phyloP scores from a whole-genome alignment of 2,797 vertebrate genomes.

The Aulostomus chinensis region DNA sequence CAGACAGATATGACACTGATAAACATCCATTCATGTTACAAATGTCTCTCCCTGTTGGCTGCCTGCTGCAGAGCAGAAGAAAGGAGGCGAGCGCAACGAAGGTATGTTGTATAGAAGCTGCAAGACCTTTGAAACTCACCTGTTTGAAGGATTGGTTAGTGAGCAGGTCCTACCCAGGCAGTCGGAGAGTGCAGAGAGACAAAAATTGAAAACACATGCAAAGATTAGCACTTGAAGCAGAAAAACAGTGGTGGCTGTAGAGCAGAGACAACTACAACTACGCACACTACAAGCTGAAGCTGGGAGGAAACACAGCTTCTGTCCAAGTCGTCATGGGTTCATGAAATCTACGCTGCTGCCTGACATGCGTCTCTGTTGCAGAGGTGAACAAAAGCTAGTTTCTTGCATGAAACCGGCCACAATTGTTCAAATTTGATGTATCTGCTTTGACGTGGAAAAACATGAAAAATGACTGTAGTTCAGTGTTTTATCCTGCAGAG shows the following conservation, averaged over 20 bases:
- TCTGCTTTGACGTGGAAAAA: constrained; percentile 47
- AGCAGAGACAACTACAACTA: constrained; percentile 56
- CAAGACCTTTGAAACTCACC: constrained; percentile 83
- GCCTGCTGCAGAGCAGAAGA: constrained; percentile 23
- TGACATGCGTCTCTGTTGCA: too few relatives aligned
- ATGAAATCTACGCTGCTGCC: constrained; percentile 18
- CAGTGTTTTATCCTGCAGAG: constrained; percentile 27
- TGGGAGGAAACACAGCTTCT: constrained; percentile 23
- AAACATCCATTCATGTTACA: too few relatives aligned
- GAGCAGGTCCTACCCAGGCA: constrained; percentile 94
- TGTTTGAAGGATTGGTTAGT: constrained; percentile 94
- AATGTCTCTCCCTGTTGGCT: too few relatives aligned
- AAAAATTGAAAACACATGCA: constrained; percentile 79
- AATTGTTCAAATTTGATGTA: too few relatives aligned
- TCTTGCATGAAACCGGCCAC: too few relatives aligned
- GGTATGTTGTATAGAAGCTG: constrained; percentile 24
- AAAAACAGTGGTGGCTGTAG: constrained; percentile 40
- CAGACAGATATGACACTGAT: too few relatives aligned
- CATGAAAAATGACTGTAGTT: constrained; percentile 53
- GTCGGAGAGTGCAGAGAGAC: constrained; percentile 76
- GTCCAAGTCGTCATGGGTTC: constrained; percentile 48
- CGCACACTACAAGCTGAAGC: constrained; percentile 58
- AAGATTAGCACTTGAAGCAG: constrained; percentile 75
- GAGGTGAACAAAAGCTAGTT: too few relatives aligned
- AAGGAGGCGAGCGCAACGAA: constrained; percentile 19